A percentile compares a stretch with the other conserved stretches of the same genome.
phyloP scores from a whole-genome alignment of 2,113 vertebrate genomes.

The Myiozetetes cayanensis region DNA sequence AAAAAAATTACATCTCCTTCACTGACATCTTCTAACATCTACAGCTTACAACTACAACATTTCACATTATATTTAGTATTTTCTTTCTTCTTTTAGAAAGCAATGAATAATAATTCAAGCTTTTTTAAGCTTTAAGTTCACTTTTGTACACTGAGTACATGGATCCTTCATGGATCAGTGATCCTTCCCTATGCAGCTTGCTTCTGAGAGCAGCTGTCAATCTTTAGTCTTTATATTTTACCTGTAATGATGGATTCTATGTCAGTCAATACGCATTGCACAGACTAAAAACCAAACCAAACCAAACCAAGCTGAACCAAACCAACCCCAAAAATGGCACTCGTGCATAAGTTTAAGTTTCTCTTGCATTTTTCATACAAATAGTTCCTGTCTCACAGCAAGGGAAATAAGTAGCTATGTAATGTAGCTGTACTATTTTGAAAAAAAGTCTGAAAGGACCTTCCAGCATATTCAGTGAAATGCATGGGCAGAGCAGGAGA shows the following conservation, averaged over 20 bases:
- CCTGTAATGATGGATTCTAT: not conserved
- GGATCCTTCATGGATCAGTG: not conserved
- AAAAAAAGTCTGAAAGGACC: not conserved
- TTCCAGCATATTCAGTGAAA: not conserved
- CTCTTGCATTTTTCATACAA: not conserved
- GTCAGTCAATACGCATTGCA: accelerated
- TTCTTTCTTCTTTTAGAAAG: not conserved
- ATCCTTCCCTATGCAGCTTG: not conserved
- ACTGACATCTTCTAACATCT: not conserved
- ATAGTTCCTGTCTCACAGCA: not conserved
- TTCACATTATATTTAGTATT: not conserved
- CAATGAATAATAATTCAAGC: not conserved
- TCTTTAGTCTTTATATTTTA: not conserved
- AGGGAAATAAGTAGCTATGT: not conserved
- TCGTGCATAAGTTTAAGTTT: not conserved
- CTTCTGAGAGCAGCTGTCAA: not conserved
- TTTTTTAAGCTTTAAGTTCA: not conserved
- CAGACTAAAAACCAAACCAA: not conserved
- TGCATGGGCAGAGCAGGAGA: not conserved
- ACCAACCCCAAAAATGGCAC: not conserved
- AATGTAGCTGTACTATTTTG: not conserved
- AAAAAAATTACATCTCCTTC: not conserved
- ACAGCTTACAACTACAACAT: not conserved
- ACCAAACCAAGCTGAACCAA: not conserved
- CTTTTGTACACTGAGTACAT: not conserved